A percentile compares a stretch with the other conserved stretches of the same genome.
Evolutionary conservation across 1,140 invertebrate species (phyloP).

Genomic region (Rhyzopertha dominica): DNA sequence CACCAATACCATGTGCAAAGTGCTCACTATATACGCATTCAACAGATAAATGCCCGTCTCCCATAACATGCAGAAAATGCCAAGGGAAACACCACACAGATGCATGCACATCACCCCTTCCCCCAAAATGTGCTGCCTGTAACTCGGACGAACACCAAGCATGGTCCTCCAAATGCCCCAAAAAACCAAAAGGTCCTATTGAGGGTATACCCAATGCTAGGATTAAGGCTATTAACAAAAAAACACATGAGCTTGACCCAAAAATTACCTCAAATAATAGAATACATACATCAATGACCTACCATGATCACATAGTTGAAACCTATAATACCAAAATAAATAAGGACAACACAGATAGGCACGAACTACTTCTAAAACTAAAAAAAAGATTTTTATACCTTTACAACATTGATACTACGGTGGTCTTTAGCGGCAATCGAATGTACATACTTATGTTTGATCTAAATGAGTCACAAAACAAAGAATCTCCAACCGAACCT

Average conservation of each 20-base stretch:
- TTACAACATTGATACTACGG: not conserved
- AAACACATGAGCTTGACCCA: constrained; percentile 1
- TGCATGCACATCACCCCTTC: constrained; percentile 8
- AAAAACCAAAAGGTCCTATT: constrained; percentile 13
- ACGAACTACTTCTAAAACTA: too few relatives aligned
- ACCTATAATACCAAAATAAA: not conserved
- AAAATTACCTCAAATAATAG: constrained; percentile 3
- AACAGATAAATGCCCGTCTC: too few relatives aligned
- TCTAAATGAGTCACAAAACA: not conserved
- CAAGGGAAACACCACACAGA: not conserved
- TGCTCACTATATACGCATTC: too few relatives aligned
- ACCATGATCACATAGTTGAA: constrained; percentile 8
- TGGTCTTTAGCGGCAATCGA: not conserved
- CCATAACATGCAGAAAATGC: too few relatives aligned
- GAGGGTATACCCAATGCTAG: constrained; percentile 13
- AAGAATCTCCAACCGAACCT: not conserved
- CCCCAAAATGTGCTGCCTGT: constrained; percentile 13
- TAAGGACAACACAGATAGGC: not conserved
- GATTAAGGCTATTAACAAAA: constrained; percentile 15
- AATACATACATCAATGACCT: constrained; percentile 10
- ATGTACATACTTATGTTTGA: constrained; percentile 1
- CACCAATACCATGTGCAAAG: too few relatives aligned
- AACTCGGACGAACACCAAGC: constrained; percentile 12
- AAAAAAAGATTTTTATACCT: constrained; percentile 2
- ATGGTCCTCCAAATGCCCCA: constrained; percentile 14